Evolutionary conservation across 2,113 vertebrate genomes (phyloP).

Genomic region (Hippopotamus amphibius): DNA sequence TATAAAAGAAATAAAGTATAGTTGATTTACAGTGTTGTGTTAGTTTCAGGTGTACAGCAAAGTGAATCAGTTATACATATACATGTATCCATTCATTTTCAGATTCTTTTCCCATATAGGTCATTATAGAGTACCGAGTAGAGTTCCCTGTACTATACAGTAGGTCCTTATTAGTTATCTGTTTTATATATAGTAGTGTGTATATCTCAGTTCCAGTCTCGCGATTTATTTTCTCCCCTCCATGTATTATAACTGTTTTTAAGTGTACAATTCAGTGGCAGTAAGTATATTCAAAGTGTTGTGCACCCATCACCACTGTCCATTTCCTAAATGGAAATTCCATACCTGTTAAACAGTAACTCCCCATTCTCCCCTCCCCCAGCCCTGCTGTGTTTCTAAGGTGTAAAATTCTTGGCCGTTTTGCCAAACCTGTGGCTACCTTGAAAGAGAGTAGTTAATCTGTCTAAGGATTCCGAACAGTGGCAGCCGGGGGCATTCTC

Average conservation of each 20-base stretch:
- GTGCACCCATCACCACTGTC: background rate
- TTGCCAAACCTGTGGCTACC: background rate
- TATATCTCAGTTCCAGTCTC: too few relatives aligned
- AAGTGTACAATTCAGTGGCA: background rate
- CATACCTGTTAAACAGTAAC: background rate
- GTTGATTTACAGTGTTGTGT: too few relatives aligned
- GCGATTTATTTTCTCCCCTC: too few relatives aligned
- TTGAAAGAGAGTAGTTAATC: background rate
- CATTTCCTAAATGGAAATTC: background rate
- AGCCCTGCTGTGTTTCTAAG: background rate
- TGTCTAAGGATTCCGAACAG: background rate
- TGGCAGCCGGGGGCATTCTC: background rate
- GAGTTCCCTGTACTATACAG: too few relatives aligned
- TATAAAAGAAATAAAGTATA: too few relatives aligned
- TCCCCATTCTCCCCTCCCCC: accelerated
- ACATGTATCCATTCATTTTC: too few relatives aligned
- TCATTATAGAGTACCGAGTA: too few relatives aligned
- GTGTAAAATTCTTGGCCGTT: background rate
- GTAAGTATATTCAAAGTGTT: background rate
- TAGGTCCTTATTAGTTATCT: too few relatives aligned
- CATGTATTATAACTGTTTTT: background rate
- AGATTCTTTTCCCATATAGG: too few relatives aligned
- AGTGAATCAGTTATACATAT: too few relatives aligned
- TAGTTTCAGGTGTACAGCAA: too few relatives aligned
- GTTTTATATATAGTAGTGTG: too few relatives aligned